Base-by-base conservation (phyloP, 2,113 vertebrate genomes). In the Scopus umbretta region DNA sequence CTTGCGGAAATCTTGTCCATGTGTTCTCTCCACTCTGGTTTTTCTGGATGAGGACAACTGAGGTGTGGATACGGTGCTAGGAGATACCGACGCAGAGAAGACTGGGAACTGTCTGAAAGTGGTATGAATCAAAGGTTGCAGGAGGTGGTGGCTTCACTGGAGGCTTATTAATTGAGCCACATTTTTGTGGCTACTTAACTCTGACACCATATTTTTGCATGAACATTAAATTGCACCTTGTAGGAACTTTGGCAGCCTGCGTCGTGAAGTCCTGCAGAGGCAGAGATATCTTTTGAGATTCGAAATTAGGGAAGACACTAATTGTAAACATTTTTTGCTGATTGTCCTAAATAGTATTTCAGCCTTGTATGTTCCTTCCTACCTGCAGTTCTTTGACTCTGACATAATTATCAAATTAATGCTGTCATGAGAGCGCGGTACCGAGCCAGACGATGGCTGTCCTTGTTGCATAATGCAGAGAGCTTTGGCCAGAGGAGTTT, bases 101-200 rank as follows among this genome's bases (percentile, higher is more conserved):
- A 8, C 7, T 18, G 52, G 56, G 61, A 74, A 13, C 30, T 79
- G 20, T 27, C 49, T 43, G 61, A 13, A 43, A 78, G 67, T 6
- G 16, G 45, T 26, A 2, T 49, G 4, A 25, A 94, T 68, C 78
- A 49, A n/a, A 72, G 61, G n/a, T 25, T 87, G 61, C 73, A 79
- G 81, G n/a, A 91, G 84, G 76, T 42, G 91, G 68, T 58, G 82
- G 10, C 86, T 70, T 40, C 63, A 3, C 45, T 1, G 1, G 55
- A 34, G 70, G 11, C 70, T 16, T 26, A 56, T 34, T 83, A 80
- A 96, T 42, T 84, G 86, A 87, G 70, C 52, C 53, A 3, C 96
- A 91, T 94, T 94, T 89, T 91, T 95, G 92, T 72, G 91, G 91
- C 80, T 19, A 13, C 43, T 7, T 20, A 15, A 17, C 70, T 72